Evolutionary conservation across 2,113 vertebrate species (phyloP).

Genomic region (Neolamprologus ventralis): DNA sequence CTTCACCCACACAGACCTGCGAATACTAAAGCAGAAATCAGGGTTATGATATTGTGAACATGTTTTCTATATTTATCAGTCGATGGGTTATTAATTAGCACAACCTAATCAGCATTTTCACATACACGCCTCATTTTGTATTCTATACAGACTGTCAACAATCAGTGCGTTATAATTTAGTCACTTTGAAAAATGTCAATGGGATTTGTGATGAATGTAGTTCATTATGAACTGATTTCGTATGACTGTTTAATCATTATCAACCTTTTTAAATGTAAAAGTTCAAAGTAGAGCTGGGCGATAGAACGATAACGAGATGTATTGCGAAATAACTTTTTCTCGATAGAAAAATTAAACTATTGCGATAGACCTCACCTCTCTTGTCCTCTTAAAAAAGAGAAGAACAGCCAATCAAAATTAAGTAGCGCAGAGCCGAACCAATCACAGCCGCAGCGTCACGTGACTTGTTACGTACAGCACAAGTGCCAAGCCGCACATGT

Average conservation of each 20-base stretch:
- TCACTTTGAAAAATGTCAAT: background rate
- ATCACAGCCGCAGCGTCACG: too few relatives aligned
- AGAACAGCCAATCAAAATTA: too few relatives aligned
- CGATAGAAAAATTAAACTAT: too few relatives aligned
- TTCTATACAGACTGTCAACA: background rate
- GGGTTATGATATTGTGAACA: background rate
- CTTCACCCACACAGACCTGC: background rate
- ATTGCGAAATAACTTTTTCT: too few relatives aligned
- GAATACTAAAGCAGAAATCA: background rate
- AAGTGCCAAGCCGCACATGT: too few relatives aligned
- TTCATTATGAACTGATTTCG: background rate
- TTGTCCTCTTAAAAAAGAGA: too few relatives aligned
- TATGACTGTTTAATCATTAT: background rate
- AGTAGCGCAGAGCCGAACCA: too few relatives aligned
- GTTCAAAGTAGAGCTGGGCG: background rate
- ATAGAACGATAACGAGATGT: too few relatives aligned
- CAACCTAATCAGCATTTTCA: background rate
- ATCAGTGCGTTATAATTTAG: background rate
- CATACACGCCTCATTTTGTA: rapidly evolving
- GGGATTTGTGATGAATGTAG: background rate
- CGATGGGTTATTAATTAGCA: background rate
- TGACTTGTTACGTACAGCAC: too few relatives aligned
- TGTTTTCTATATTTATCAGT: rapidly evolving
- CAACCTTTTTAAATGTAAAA: background rate
- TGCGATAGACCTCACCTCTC: too few relatives aligned